Conservation (phyloP, 2,888 invertebrate species). For the Xylocampa areola region DNA sequence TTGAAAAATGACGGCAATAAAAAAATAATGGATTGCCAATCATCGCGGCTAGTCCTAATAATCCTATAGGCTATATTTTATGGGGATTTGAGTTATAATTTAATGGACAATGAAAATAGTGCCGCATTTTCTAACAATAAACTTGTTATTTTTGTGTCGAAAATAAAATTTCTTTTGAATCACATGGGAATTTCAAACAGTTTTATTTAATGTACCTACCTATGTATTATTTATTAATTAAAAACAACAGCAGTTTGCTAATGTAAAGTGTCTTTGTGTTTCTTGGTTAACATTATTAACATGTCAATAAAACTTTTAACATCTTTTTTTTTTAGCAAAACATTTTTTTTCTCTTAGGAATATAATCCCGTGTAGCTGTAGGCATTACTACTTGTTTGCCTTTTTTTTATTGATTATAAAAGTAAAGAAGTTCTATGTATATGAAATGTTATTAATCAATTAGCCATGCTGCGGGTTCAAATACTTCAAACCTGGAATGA, state of each 20-base stretch:
- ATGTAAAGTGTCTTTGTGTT: not conserved
- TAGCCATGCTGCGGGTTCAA: no score
- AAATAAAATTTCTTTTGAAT: no score
- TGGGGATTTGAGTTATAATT: conserved; percentile 26
- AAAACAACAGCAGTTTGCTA: not conserved
- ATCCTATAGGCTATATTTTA: conserved; percentile 39
- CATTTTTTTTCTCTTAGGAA: not conserved
- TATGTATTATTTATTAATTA: not conserved
- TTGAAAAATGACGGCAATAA: conserved; percentile 31
- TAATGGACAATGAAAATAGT: conserved; percentile 29
- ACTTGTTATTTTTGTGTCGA: not conserved
- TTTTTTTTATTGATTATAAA: no score
- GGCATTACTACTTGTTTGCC: no score
- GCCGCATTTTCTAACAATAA: conserved; percentile 21
- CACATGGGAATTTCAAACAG: no score
- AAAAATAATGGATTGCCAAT: conserved; percentile 53
- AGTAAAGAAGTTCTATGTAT: no score
- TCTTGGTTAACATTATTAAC: conserved; percentile 16
- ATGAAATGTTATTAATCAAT: no score
- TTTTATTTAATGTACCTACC: no score
- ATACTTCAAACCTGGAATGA: no score
- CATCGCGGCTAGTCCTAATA: conserved; percentile 44
- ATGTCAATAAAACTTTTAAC: conserved; percentile 7
- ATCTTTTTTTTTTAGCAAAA: conserved; percentile 5
- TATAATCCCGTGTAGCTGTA: no score